Conservation (phyloP, 2,113 vertebrate species). For the Sialia sialis region DNA sequence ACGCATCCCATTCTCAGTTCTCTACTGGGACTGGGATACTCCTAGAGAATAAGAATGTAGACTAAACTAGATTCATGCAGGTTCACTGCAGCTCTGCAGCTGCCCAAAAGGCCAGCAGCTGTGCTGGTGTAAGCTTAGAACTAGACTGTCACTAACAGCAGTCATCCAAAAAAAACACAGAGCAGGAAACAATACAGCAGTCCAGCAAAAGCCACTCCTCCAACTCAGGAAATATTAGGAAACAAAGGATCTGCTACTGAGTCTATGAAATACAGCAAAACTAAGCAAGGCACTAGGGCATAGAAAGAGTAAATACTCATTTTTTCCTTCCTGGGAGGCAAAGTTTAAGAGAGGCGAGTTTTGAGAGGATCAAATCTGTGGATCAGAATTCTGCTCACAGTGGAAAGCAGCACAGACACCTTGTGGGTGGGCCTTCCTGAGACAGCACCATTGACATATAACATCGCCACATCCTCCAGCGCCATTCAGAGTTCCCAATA, state of each 20-base stretch:
- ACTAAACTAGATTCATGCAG: not conserved
- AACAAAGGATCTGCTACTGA: not conserved
- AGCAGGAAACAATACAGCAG: not conserved
- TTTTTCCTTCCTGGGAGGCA: not conserved
- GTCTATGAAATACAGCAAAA: not conserved
- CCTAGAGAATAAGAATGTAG: not conserved
- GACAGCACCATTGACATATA: fast-evolving
- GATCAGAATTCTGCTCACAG: not conserved
- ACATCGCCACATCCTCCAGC: not conserved
- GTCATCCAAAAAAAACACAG: not conserved
- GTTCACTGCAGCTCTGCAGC: not conserved
- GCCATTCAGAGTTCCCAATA: not conserved
- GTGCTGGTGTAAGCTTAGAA: not conserved
- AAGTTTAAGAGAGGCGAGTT: not conserved
- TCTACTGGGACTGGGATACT: not conserved
- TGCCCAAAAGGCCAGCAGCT: not conserved
- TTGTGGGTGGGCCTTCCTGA: not conserved
- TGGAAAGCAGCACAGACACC: not conserved
- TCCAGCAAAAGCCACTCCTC: not conserved
- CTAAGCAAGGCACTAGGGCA: not conserved
- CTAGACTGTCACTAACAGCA: not conserved
- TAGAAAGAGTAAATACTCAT: not conserved
- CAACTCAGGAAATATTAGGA: not conserved
- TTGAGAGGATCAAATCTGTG: fast-evolving
- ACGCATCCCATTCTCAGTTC: not conserved